Percentiles rank a stretch among this genome's conserved stretches.
phyloP scores from a whole-genome alignment of 2,797 vertebrate species.

The Xiphophorus birchmanni region DNA sequence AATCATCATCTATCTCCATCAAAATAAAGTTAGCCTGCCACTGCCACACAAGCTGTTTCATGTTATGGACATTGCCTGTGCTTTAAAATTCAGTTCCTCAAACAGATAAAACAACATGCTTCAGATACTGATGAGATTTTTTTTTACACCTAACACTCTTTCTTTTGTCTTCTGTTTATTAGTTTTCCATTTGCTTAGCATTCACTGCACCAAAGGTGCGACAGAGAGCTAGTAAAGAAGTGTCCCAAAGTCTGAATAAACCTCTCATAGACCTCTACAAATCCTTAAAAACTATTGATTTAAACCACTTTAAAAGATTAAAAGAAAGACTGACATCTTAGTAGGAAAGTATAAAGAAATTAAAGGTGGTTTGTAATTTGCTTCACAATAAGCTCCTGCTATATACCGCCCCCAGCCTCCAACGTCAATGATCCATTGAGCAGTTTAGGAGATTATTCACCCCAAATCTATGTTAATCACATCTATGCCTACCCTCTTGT shows the following conservation, averaged over 20 bases:
- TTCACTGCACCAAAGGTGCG: neutral
- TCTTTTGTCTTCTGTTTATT: neutral
- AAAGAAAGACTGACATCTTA: neutral
- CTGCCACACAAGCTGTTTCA: neutral
- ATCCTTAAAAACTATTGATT: constrained; percentile 4
- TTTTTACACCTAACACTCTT: neutral
- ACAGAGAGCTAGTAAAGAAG: neutral
- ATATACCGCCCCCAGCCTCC: constrained; percentile 51
- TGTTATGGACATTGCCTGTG: neutral
- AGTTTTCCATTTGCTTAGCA: neutral
- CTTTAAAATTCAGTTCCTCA: neutral
- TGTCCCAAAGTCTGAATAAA: neutral
- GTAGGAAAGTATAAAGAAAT: constrained; percentile 1
- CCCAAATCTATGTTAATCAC: constrained; percentile 92
- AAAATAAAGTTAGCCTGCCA: neutral
- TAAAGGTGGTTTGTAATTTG: constrained; percentile 10
- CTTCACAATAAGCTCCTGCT: constrained; percentile 26
- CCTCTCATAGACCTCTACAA: neutral
- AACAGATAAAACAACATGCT: neutral
- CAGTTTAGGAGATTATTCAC: constrained; percentile 91
- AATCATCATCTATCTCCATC: neutral
- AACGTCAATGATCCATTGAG: constrained; percentile 81
- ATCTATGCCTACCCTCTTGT: constrained; percentile 59
- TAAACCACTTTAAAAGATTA: constrained; percentile 7
- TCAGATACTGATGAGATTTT: neutral